Conservation (phyloP, 2,888 invertebrate species). For the Petrolisthes manimaculis region DNA sequence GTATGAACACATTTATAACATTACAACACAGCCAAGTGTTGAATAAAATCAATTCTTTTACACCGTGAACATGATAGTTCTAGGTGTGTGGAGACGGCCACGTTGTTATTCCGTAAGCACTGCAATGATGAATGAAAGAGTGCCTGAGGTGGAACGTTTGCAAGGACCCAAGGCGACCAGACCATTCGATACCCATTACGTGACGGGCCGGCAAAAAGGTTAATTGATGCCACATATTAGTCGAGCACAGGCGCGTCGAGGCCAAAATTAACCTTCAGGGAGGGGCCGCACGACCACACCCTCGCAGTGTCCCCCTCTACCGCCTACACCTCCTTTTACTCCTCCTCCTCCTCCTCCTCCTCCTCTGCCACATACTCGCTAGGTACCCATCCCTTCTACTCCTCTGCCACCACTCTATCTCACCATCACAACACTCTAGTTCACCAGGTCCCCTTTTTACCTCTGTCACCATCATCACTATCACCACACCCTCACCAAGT, state of each 20-base stretch:
- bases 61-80: too few relatives aligned
- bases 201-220: background rate
- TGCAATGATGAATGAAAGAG: too few relatives aligned
- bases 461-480: background rate
- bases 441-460: background rate
- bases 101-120: too few relatives aligned
- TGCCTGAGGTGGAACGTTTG: background rate
- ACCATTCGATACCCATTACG: background rate
- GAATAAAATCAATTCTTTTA: too few relatives aligned
- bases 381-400: background rate
- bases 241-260: background rate
- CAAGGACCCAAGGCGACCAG: background rate
- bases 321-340: background rate
- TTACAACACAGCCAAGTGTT: too few relatives aligned
- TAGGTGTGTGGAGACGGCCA: too few relatives aligned
- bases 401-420: background rate
- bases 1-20: too few relatives aligned
- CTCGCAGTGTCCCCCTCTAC: background rate
- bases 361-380: background rate
- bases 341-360: background rate
- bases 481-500: background rate
- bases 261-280: background rate
- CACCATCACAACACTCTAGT: background rate
- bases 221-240: background rate
- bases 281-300: background rate